Evolutionary conservation across 2,113 vertebrate genomes (phyloP).

Genomic region (Oplegnathus fasciatus): DNA sequence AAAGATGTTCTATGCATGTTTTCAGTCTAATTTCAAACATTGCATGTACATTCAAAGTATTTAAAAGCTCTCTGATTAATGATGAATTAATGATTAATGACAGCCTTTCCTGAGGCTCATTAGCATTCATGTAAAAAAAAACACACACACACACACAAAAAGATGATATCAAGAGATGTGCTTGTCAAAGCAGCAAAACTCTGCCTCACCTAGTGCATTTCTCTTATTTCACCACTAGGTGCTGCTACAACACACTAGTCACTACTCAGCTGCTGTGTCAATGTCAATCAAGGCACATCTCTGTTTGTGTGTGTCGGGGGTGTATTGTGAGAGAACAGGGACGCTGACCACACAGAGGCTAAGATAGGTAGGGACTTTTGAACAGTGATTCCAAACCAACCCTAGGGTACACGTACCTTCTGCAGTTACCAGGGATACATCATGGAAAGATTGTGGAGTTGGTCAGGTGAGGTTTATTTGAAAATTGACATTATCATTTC

Average conservation of each 20-base stretch:
- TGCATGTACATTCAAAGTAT: neutral
- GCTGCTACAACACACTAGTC: constrained; percentile 50
- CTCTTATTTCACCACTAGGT: constrained; percentile 59
- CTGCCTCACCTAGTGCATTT: constrained; percentile 1
- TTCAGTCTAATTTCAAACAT: neutral
- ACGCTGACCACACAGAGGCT: neutral
- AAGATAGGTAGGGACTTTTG: no score
- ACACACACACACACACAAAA: no score
- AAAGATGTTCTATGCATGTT: neutral
- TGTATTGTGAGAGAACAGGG: neutral
- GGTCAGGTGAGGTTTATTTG: no score
- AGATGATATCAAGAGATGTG: neutral
- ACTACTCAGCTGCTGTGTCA: neutral
- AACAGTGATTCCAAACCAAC: no score
- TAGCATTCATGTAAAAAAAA: neutral
- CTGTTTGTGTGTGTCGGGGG: neutral
- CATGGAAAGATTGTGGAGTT: no score
- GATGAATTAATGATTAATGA: no score
- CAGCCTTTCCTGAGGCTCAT: neutral
- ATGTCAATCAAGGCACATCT: constrained; percentile 6
- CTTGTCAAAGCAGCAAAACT: neutral
- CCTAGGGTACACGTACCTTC: no score
- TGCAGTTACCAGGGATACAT: no score
- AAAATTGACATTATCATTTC: no score
- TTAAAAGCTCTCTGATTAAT: neutral